These are phyloP conservation scores for Lophura nycthemera DNA, from an alignment of 2,113 vertebrate species.

Conservation along the genomic window DNA sequence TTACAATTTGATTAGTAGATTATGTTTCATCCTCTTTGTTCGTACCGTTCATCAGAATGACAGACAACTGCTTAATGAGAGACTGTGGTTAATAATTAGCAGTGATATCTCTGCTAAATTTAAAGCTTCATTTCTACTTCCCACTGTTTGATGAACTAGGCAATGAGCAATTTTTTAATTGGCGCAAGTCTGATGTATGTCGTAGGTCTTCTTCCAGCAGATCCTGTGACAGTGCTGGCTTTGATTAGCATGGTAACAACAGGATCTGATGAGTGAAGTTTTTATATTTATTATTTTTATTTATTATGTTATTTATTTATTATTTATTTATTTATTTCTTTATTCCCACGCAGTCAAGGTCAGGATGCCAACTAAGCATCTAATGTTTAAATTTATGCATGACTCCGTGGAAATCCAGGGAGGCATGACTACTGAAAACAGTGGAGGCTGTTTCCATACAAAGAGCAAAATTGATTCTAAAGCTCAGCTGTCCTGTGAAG, in stretches of 20 bases:
- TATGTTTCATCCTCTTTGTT: conserved; percentile 32
- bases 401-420: neutral
- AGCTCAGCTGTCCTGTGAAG: neutral
- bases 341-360: neutral
- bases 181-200: neutral
- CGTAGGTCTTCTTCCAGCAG: neutral
- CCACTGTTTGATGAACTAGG: conserved; percentile 50
- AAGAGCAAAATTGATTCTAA: neutral
- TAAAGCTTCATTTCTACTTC: conserved; percentile 50
- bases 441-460: neutral
- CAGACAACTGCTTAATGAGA: conserved; percentile 43
- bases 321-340: no score
- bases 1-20: conserved; percentile 24
- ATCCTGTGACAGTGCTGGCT: conserved; percentile 24
- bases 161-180: conserved; percentile 21
- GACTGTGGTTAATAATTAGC: conserved; percentile 53
- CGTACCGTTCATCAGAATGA: conserved; percentile 7
- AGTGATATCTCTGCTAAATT: conserved; percentile 57
- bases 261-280: neutral
- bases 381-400: neutral
- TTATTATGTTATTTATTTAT: neutral
- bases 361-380: neutral
- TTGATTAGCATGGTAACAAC: conserved; percentile 28
- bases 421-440: neutral
- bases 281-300: neutral